Conservation (phyloP, 1,140 invertebrate species). For the Meloidogyne hapla region DNA sequence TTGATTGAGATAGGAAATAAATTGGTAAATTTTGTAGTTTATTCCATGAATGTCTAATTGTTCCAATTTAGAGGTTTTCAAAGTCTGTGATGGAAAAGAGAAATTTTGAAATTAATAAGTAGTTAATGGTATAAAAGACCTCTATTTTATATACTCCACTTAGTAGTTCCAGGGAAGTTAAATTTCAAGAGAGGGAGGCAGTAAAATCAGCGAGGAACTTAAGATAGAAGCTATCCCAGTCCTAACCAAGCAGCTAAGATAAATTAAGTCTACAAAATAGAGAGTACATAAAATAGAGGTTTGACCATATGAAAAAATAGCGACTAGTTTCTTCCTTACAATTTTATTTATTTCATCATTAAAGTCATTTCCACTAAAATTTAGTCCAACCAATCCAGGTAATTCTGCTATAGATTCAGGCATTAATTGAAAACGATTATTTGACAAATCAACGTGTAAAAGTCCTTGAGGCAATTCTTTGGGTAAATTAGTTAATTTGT, state of each 20-base stretch:
- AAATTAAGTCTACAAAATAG: too few species aligned
- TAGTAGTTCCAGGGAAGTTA: too few species aligned
- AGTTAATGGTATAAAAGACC: too few species aligned
- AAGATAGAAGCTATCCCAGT: too few species aligned
- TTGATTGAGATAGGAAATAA: slow-evolving; percentile 37
- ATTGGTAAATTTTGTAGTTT: slow-evolving; percentile 38
- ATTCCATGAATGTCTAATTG: slow-evolving; percentile 51
- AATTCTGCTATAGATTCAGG: slow-evolving; percentile 46
- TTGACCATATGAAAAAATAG: slow-evolving; percentile 20
- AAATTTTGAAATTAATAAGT: not conserved
- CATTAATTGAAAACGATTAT: slow-evolving; percentile 42
- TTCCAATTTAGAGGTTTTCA: slow-evolving; percentile 36
- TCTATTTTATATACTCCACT: too few species aligned
- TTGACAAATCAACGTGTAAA: slow-evolving; percentile 49
- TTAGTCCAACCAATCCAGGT: slow-evolving; percentile 37
- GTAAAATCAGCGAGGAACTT: too few species aligned
- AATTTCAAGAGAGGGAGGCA: too few species aligned
- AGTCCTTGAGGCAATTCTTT: slow-evolving; percentile 20
- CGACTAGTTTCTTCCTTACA: too few species aligned
- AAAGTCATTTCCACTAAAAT: slow-evolving; percentile 51
- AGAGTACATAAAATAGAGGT: not conserved
- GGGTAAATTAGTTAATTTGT: slow-evolving; percentile 5
- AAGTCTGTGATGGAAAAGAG: not conserved
- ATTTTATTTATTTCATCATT: slow-evolving; percentile 25
- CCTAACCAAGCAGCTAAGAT: too few species aligned